These are phyloP conservation scores for Peromyscus aztecus DNA, from an alignment of 2,797 vertebrate genomes.

Conservation along the genomic window DNA sequence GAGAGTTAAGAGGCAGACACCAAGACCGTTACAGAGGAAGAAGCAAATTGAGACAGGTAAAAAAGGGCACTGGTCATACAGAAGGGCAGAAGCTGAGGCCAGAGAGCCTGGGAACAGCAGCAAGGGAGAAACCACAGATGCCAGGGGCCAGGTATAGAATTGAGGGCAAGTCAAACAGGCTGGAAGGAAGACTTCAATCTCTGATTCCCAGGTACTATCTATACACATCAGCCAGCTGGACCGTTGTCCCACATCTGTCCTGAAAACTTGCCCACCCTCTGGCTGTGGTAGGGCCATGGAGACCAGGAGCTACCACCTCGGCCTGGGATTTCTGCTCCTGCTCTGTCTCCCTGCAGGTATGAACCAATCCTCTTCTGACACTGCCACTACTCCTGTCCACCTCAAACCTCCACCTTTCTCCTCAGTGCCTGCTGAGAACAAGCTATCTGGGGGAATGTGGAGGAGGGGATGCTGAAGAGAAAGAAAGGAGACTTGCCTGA, in stretches of 20 bases:
- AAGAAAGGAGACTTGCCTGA: neutral
- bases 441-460: neutral
- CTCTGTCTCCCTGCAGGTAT: constrained; percentile 77
- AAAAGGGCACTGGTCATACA: neutral
- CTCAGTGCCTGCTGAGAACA: neutral
- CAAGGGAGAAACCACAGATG: neutral
- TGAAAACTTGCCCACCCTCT: neutral
- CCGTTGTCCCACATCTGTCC: neutral
- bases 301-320: neutral
- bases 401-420: neutral
- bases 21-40: neutral
- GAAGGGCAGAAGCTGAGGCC: neutral
- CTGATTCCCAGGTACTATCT: constrained; percentile 8
- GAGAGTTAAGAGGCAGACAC: neutral
- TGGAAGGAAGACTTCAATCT: neutral
- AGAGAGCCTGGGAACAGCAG: neutral
- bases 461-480: neutral
- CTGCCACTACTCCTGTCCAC: neutral
- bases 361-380: neutral
- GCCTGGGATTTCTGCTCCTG: constrained; percentile 71
- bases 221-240: neutral
- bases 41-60: neutral
- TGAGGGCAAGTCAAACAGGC: neutral
- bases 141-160: neutral
- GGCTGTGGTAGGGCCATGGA: constrained; percentile 55